These are phyloP conservation scores for Strix uralensis DNA, from an alignment of 2,113 vertebrate species.

Conservation along the genomic window DNA sequence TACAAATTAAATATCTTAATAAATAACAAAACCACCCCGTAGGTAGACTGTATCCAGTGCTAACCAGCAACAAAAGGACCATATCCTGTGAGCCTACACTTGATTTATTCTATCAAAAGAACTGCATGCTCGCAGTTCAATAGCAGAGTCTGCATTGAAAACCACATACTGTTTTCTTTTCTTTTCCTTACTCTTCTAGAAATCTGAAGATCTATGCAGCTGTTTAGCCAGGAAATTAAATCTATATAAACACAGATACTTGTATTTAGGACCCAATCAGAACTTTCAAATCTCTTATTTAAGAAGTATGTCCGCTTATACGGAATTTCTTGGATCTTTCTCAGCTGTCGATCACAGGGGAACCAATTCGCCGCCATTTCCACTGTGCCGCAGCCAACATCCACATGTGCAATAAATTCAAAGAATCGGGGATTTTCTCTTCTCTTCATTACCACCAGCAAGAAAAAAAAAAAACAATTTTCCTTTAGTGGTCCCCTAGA, in stretches of 20 bases:
- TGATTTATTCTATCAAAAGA: background rate
- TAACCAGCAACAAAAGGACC: background rate
- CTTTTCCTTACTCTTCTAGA: background rate
- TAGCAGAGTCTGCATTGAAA: background rate
- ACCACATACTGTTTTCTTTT: background rate
- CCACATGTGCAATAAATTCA: background rate
- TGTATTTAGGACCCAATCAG: background rate
- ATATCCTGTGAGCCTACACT: background rate
- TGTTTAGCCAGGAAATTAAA: background rate
- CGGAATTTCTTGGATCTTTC: background rate
- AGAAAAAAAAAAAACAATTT: background rate
- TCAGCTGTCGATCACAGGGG: fast-evolving
- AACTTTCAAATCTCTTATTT: background rate
- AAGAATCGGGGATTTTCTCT: background rate
- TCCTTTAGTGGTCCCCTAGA: fast-evolving
- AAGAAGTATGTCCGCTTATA: background rate
- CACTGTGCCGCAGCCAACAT: background rate
- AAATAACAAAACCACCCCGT: background rate
- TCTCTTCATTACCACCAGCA: background rate
- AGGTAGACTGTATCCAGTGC: background rate
- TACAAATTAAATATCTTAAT: background rate
- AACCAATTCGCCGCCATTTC: background rate
- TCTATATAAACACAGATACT: background rate
- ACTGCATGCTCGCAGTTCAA: background rate
- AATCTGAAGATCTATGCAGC: background rate